Evolutionary conservation across 2,888 invertebrate species (phyloP).

Genomic region (Drosophila sordidapex): DNA sequence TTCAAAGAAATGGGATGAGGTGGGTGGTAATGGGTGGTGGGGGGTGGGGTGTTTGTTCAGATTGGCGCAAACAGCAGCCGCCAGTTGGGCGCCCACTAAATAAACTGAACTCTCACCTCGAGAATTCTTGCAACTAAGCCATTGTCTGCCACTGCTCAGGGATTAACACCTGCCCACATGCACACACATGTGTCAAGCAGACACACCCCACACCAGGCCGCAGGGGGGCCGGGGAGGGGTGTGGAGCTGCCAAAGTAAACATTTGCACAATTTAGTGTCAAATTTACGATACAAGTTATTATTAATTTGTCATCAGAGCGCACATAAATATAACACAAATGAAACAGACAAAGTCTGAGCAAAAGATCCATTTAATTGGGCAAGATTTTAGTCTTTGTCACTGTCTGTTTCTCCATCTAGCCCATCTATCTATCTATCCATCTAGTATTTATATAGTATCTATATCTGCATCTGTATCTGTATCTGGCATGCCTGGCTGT

Average conservation of each 20-base stretch:
- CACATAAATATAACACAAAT: constrained; percentile 44
- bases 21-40: background rate
- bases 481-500: constrained; percentile 6
- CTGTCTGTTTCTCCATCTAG: constrained; percentile 19
- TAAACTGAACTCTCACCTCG: constrained; percentile 74
- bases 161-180: constrained; percentile 59
- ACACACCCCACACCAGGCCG: background rate
- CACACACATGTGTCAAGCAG: background rate
- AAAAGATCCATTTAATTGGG: constrained; percentile 64
- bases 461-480: constrained; percentile 2
- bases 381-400: constrained; percentile 56
- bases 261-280: constrained; percentile 55
- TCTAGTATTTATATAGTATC: constrained; percentile 9
- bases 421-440: constrained; percentile 14
- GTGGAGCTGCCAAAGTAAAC: constrained; percentile 59
- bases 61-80: constrained; percentile 51
- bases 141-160: constrained; percentile 19
- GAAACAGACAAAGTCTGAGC: constrained; percentile 22
- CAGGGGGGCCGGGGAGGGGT: background rate
- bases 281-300: constrained; percentile 82
- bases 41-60: background rate
- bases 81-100: constrained; percentile 62
- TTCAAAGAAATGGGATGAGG: background rate
- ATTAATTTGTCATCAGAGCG: constrained; percentile 76
- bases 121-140: constrained; percentile 29